Conservation (phyloP, 53 echinoderm and acorn worm species). For the Paracentrotus lividus region DNA sequence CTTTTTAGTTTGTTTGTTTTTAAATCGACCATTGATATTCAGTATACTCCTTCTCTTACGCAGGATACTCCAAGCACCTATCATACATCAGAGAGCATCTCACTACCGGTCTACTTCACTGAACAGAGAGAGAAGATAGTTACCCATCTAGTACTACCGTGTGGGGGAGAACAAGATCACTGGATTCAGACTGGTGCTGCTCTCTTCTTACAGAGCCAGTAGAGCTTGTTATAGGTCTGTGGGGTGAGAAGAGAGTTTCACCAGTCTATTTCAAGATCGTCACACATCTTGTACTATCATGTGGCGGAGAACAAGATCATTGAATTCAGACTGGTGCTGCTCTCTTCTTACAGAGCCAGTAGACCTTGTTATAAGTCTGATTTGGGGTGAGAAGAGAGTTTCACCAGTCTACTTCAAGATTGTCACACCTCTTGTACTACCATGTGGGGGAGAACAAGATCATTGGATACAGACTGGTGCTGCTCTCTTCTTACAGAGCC, state of each 20-base stretch:
- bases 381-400: not conserved
- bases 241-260: not conserved
- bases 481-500: conserved; percentile 91
- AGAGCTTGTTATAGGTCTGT: not conserved
- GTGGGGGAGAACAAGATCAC: conserved; percentile 87
- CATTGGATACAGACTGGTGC: conserved; percentile 95
- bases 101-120: conserved; percentile 95
- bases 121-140: conserved; percentile 88
- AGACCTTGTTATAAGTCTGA: not conserved
- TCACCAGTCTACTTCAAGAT: conserved; percentile 66
- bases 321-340: conserved; percentile 98
- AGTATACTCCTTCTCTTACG: not conserved
- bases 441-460: conserved; percentile 86
- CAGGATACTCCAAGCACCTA: conserved; percentile 85
- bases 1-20: too few relatives aligned
- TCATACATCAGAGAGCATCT: conserved; percentile 88
- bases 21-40: not conserved
- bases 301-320: conserved; percentile 88
- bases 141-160: conserved; percentile 82
- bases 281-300: conserved; percentile 83
- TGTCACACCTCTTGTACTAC: conserved; percentile 75
- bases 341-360: conserved; percentile 92
- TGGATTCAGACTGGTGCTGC: conserved; percentile 98
- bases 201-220: conserved; percentile 91
- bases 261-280: conserved; percentile 73